Evolutionary conservation across 2,113 vertebrate genomes (phyloP), one percentile per base, ranked within the genome.

Genomic region (Nyctibius bracteatus): DNA sequence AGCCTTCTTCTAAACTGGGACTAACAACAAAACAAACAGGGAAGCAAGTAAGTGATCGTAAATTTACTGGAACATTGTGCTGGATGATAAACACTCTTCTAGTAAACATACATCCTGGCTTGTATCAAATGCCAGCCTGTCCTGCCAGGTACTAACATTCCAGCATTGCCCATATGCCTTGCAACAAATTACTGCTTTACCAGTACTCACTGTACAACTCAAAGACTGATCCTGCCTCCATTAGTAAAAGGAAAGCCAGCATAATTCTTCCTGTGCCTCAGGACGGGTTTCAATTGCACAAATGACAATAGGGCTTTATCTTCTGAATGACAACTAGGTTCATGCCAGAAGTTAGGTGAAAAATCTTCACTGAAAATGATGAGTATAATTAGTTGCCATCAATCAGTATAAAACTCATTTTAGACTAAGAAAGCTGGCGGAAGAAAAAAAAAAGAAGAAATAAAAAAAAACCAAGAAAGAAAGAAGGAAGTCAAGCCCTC

Each of bases 1-100:
- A 35, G 27, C 30, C 39, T 68, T 51, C 41, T 80, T 82, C 81
- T 66, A 41, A 65, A 87, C 27, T 39, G 27, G 31, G n/a, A 54
- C 28, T 52, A 74, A 30, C 20, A 6, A 90, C 43, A 87, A 81
- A 75, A 63, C 33, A 79, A 72, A 61, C 7, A 68, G 62, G 77
- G 37, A 82, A 82, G 25, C 1, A 2, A 73, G 68, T 23, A 58
- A 83, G 16, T 0, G 0, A 41, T 83, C 7, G 0, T 43, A 84
- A 62, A 2, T 66, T 71, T 79, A 83, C 33, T 37, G 66, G 58
- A 85, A 59, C 81, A 83, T 25, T 57, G 31, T 86, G 57, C 49
- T 79, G 57, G 52, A 72, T 51, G 41, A 77, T n/a, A n/a, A 81
- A 80, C 6, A 20, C 5, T 46, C 28, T 87, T 65, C 46, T 16